These are phyloP conservation scores for Lycophotia porphyrea DNA, from an alignment of 2,888 invertebrate genomes.

Conservation along the genomic window DNA sequence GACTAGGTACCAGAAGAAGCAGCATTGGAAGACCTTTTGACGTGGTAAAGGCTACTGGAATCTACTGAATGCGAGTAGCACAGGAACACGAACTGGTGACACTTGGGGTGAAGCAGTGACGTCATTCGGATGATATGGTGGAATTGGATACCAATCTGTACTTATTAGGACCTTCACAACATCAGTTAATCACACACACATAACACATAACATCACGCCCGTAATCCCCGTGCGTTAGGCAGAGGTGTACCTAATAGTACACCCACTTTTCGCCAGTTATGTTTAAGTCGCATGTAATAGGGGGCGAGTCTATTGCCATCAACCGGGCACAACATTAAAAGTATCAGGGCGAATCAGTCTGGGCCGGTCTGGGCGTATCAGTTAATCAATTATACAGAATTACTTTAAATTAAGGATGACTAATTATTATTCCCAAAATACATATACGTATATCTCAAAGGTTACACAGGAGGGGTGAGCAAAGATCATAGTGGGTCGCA, in stretches of 20 bases:
- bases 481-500: slow-evolving; percentile 73
- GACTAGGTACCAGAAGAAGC: neutral
- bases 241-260: too few relatives aligned
- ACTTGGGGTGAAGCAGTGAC: neutral
- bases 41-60: neutral
- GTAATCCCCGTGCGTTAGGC: too few relatives aligned
- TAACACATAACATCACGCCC: too few relatives aligned
- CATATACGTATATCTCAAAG: slow-evolving; percentile 42
- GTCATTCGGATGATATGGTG: neutral
- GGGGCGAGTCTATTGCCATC: too few relatives aligned
- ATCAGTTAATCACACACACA: too few relatives aligned
- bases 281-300: too few relatives aligned
- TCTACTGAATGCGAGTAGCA: neutral
- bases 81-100: neutral
- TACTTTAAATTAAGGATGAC: neutral
- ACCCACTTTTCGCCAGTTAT: too few relatives aligned
- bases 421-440: slow-evolving; percentile 1
- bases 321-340: too few relatives aligned
- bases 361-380: too few relatives aligned
- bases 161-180: too few relatives aligned
- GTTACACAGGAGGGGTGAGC: slow-evolving; percentile 55
- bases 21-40: neutral
- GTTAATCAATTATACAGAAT: neutral
- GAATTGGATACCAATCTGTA: neutral
- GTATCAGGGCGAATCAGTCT: too few relatives aligned